phyloP scores from a whole-genome alignment of 2,797 vertebrate species.

The Oryzias dopingdopingensis region DNA sequence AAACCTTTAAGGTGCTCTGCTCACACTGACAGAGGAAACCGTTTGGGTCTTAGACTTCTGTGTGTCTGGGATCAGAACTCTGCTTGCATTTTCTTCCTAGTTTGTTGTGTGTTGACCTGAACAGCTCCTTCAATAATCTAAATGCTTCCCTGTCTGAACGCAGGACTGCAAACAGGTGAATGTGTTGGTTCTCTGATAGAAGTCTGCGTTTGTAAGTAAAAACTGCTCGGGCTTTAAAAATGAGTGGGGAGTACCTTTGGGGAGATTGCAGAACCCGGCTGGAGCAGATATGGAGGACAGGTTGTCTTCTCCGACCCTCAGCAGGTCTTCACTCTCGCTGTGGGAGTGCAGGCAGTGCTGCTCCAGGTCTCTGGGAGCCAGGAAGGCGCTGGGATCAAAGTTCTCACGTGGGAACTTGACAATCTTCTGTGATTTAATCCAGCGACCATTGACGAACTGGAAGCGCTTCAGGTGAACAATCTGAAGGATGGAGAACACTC shows the following conservation, averaged over 20 bases:
- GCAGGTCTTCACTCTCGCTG: constrained; percentile 79
- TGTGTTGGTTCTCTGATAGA: too few species aligned
- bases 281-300: constrained; percentile 81
- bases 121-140: too few species aligned
- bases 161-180: too few species aligned
- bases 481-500: constrained; percentile 57
- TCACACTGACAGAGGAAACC: too few species aligned
- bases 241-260: constrained; percentile 79
- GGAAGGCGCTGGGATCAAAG: constrained; percentile 95
- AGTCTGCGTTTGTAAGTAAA: too few species aligned
- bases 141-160: too few species aligned
- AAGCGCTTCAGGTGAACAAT: constrained; percentile 98
- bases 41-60: too few species aligned
- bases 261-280: constrained; percentile 78
- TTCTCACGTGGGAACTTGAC: constrained; percentile 93
- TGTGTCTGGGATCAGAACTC: too few species aligned
- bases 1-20: too few species aligned
- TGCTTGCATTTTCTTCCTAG: too few species aligned
- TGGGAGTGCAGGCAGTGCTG: constrained; percentile 78
- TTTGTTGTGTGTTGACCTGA: too few species aligned
- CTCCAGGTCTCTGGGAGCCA: constrained; percentile 88
- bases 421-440: constrained; percentile 99
- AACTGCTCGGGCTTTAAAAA: background rate
- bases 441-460: constrained; percentile 96
- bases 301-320: constrained; percentile 77